phyloP scores from a whole-genome alignment of 2,797 vertebrate species.

The Graptemys geographica region DNA sequence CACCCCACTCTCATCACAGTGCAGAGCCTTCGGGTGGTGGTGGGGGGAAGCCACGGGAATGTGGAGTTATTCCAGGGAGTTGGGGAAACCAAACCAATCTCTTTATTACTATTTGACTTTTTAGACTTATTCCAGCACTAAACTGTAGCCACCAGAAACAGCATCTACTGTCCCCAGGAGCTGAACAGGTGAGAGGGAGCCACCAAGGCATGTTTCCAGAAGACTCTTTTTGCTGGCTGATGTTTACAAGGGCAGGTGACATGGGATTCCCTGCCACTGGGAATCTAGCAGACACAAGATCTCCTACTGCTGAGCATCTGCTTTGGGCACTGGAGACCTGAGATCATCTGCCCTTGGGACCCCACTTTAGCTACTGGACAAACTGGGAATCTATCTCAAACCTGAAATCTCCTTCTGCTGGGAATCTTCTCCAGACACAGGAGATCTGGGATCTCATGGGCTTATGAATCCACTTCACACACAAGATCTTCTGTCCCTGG shows the following conservation, averaged over 20 bases:
- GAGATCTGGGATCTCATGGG: neutral
- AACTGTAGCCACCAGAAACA: conserved; percentile 21
- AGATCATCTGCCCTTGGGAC: neutral
- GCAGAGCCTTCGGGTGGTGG: too few relatives aligned
- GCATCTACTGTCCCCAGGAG: fast-evolving
- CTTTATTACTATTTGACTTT: neutral
- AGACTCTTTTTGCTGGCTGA: neutral
- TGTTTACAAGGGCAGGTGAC: neutral
- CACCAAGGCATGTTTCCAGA: neutral
- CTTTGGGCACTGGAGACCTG: neutral
- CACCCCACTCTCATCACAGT: neutral
- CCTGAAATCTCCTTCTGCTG: too few relatives aligned
- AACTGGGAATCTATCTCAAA: neutral
- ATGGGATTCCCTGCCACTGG: neutral
- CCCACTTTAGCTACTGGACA: neutral
- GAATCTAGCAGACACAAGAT: neutral
- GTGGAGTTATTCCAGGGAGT: neutral
- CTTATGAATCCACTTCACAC: neutral
- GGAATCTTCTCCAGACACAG: neutral
- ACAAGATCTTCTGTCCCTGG: neutral
- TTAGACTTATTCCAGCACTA: conserved; percentile 37
- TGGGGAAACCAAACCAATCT: neutral
- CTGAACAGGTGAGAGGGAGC: fast-evolving
- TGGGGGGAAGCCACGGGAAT: neutral
- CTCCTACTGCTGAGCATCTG: neutral